Base-by-base conservation (phyloP, 1,140 invertebrate genomes). In the Leptinotarsa defecta region DNA sequence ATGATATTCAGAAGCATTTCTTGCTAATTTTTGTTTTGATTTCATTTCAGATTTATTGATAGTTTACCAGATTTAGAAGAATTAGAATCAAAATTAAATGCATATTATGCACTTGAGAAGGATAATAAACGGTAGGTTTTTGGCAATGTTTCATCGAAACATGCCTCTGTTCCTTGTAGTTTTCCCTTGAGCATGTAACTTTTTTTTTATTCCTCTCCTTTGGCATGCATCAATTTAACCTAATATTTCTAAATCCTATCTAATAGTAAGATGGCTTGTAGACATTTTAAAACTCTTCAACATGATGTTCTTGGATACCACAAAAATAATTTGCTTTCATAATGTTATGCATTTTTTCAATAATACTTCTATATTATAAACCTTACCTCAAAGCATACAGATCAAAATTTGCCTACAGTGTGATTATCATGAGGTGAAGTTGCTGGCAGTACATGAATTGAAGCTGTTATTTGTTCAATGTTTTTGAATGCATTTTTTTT, bases 71-170 rank as follows among this genome's bases (percentile, higher is more conserved):
- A 93, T 81, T 85, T 94, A 61, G 92, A 93, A 81, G 92, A 94
- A 81, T 85, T 94, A 72, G 92, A 94, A 84, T 92, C 91, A 5
- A 94, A 93, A 83, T 87, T 94, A 76, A 91, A 86, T 85, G 92
- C 92, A 69, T 94, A 94, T 85, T 93, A 94, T 86, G 90, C 92
- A 43, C 91, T 94, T 74, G 92, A 94, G 79, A 93, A 94, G 86
- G 91, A 92, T 82, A 87, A 87, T 20, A 86, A 84, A 78, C 81
- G 83, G 85, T 86, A 78, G 78, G 71, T 73, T 65, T 73, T 65
- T 69, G 34, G 8, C 17, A 57, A 5, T 57, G 17, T 57, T 57
- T 57, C 52, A 17, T 15, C 2, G 52, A 57, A 57, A 57, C 52
- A 15, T 57, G 52, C 17, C 13, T 57, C n/a, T 4, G 17, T 57